phyloP scores from a whole-genome alignment of 2,797 vertebrate species.

The Pristis pectinata region DNA sequence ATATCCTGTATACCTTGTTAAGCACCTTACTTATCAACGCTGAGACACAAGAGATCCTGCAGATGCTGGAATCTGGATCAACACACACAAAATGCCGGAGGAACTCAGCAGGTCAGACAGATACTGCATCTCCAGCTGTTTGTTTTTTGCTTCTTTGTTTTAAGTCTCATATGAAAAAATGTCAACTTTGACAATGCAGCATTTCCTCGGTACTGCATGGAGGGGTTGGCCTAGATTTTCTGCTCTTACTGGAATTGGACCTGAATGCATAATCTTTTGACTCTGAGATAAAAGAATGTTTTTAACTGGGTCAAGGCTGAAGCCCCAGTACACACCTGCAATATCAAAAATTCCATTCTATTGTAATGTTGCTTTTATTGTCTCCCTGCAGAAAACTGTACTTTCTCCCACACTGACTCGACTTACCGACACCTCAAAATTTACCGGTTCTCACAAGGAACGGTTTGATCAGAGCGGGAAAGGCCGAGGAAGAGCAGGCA shows the following conservation, averaged over 20 bases:
- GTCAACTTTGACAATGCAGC: neutral
- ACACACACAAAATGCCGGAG: no score
- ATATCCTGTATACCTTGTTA: no score
- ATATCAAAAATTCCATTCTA: neutral
- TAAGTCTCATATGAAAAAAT: neutral
- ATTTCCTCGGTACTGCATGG: neutral
- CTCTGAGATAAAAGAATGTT: neutral
- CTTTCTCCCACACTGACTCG: constrained; percentile 72
- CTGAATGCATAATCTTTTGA: neutral
- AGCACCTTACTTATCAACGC: no score
- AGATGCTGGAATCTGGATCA: no score
- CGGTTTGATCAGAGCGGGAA: constrained; percentile 83
- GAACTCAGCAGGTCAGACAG: no score
- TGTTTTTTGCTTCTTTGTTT: no score
- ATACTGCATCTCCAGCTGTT: no score
- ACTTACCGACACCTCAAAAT: constrained; percentile 87
- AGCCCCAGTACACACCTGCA: neutral
- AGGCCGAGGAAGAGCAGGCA: constrained; percentile 85
- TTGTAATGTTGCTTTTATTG: neutral
- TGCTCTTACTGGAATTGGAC: neutral
- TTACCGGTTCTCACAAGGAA: constrained; percentile 93
- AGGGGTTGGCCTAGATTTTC: neutral
- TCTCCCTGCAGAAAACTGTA: constrained; percentile 65
- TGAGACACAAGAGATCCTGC: no score
- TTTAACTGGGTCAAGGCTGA: neutral